Evolutionary conservation across 2,888 invertebrate species (phyloP).

Genomic region (Galeopsomyia nigrocyanea): DNA sequence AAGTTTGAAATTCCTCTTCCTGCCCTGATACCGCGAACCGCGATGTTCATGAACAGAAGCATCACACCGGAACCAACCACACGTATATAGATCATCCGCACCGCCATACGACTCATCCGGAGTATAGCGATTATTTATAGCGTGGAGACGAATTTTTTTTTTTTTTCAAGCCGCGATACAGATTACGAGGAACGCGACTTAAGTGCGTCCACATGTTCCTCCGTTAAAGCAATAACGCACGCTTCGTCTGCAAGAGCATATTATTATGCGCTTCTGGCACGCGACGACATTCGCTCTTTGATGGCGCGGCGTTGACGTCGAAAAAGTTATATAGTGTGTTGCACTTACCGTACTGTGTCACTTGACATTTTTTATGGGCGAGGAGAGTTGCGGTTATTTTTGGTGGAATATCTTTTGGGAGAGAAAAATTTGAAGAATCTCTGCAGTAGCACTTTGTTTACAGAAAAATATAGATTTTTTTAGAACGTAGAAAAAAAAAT

Average conservation of each 20-base stretch:
- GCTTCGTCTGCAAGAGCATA: constrained; percentile 17
- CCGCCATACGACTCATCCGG: constrained; percentile 47
- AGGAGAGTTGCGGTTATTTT: background rate
- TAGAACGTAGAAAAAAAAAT: no score
- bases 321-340: constrained; percentile 19
- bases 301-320: constrained; percentile 16
- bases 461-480: no score
- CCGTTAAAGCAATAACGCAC: background rate
- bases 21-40: constrained; percentile 11
- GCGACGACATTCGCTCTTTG: background rate
- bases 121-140: constrained; percentile 58
- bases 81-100: constrained; percentile 46
- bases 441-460: no score
- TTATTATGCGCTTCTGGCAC: constrained; percentile 17
- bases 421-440: background rate
- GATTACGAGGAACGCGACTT: constrained; percentile 17
- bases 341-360: background rate
- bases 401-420: background rate
- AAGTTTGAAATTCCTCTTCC: background rate
- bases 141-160: constrained; percentile 54
- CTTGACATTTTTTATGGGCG: constrained; percentile 28
- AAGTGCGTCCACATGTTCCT: constrained; percentile 46
- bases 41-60: constrained; percentile 2
- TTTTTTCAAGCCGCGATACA: constrained; percentile 41
- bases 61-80: constrained; percentile 11